These are phyloP conservation scores for Dastarcus helophoroides DNA, from an alignment of 2,888 invertebrate species.

Conservation along the genomic window DNA sequence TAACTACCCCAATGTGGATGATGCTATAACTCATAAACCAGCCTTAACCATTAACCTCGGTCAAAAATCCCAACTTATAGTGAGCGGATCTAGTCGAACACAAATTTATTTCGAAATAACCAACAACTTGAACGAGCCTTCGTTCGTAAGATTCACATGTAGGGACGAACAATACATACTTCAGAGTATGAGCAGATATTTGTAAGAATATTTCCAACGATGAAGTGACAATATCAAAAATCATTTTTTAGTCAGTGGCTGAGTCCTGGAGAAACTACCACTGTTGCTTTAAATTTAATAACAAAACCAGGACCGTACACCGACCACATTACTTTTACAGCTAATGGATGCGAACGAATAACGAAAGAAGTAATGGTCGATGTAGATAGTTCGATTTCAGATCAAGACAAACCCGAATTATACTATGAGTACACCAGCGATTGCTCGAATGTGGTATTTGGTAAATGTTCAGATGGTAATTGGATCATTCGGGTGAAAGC, in stretches of 20 bases:
- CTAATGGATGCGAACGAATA: slow-evolving; percentile 34
- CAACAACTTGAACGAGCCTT: slow-evolving; percentile 50
- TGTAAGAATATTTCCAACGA: slow-evolving; percentile 35
- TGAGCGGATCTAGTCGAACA: slow-evolving; percentile 29
- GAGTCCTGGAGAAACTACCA: slow-evolving; percentile 42
- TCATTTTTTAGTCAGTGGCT: slow-evolving; percentile 18
- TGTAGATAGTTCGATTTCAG: slow-evolving; percentile 25
- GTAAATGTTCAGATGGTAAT: slow-evolving; percentile 49
- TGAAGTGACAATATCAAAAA: neutral
- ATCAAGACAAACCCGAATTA: slow-evolving; percentile 24
- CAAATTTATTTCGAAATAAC: slow-evolving; percentile 59
- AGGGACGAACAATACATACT: slow-evolving; percentile 48
- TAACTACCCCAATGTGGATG: slow-evolving; percentile 14
- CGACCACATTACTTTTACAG: slow-evolving; percentile 53
- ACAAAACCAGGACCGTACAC: slow-evolving; percentile 35
- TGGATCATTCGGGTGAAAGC: slow-evolving; percentile 62
- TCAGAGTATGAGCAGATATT: slow-evolving; percentile 42
- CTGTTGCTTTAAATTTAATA: slow-evolving; percentile 38
- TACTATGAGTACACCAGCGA: slow-evolving; percentile 37
- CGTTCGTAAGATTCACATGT: slow-evolving; percentile 48
- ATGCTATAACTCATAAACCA: slow-evolving; percentile 19
- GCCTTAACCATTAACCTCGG: slow-evolving; percentile 36
- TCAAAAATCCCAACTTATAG: slow-evolving; percentile 37
- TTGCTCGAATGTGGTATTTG: slow-evolving; percentile 30
- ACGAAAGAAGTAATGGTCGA: slow-evolving; percentile 37